phyloP scores from a whole-genome alignment of 2,888 invertebrate genomes.

The Enoplolaimus lenunculus region DNA sequence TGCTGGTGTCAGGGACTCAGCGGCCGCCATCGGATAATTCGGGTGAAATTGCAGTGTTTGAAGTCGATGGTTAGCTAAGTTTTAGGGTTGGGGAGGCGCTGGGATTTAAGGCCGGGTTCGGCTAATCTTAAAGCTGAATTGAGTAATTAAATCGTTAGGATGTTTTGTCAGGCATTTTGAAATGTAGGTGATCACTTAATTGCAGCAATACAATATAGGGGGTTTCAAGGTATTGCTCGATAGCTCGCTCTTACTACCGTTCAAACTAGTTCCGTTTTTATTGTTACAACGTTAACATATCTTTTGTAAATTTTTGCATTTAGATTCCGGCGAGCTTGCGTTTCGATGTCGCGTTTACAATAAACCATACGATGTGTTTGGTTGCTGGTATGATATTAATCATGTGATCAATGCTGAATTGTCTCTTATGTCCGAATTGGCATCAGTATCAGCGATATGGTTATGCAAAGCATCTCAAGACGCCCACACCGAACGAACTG shows the following conservation, averaged over 20 bases:
- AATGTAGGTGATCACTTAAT: too few species aligned
- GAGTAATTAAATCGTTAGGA: too few species aligned
- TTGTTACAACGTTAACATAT: too few species aligned
- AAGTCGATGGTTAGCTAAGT: slow-evolving; percentile 56
- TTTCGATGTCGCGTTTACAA: slow-evolving; percentile 52
- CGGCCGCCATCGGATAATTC: slow-evolving; percentile 63
- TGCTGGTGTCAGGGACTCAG: slow-evolving; percentile 68
- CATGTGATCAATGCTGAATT: slow-evolving; percentile 65
- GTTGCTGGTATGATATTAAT: slow-evolving; percentile 71
- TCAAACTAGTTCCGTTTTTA: too few species aligned
- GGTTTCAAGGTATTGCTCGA: too few species aligned
- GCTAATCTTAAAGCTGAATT: too few species aligned
- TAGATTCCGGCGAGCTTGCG: slow-evolving; percentile 51
- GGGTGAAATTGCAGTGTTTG: slow-evolving; percentile 74
- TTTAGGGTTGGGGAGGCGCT: too few species aligned
- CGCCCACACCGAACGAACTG: slow-evolving; percentile 60
- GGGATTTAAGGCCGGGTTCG: too few species aligned
- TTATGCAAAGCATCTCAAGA: slow-evolving; percentile 69
- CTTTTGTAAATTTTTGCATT: too few species aligned
- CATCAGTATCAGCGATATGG: slow-evolving; percentile 50
- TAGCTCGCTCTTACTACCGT: too few species aligned
- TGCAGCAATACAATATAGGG: too few species aligned
- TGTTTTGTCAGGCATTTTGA: too few species aligned
- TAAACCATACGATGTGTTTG: slow-evolving; percentile 72
- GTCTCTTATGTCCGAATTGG: slow-evolving; percentile 58